Evolutionary conservation across 2,888 invertebrate genomes (phyloP), one percentile per base, ranked within the genome.

Genomic region (Terebella lapidaria): DNA sequence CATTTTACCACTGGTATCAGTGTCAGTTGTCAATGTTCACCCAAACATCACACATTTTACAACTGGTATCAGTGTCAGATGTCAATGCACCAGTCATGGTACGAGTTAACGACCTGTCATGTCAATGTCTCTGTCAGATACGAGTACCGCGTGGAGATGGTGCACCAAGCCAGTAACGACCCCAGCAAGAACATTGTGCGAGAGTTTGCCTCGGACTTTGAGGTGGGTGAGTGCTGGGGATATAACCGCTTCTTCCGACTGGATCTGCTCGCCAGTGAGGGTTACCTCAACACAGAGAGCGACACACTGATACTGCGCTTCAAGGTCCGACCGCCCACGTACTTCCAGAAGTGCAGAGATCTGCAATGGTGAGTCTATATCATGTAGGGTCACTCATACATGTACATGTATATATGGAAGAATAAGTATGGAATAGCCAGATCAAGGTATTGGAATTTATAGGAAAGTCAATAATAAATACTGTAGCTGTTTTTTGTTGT

Each of bases 171-270:
- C 2, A 89, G 90, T 0, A 85, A 88, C 47, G 92, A 92, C 74
- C 72, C 79, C 54, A 80, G 76, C 62, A 82, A 83, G 66, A 94
- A 94, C 77, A 92, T 94, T 67, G 91, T 93, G 26, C 85, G 94
- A 42, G 94, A 94, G 83, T 94, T 94, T 81, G 93, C 94, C 0
- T 93, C 93, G 0, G 94, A 94, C 82, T 94, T 94, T 83, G 94
- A 94, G 82, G 91, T 94, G 53, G 94, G 93, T 47, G 94, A 94
- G 84, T 94, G 94, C 76, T 94, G 94, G 94, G 94, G 94, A 0
- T 94, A 94, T 82, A 94, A 94, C 79, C 84, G 94, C 25, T 94
- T 94, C 83, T 94, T 93, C 82, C 84, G 93, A 45, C 85, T 94
- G 57, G 94, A 94, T 82, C 84, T 93, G 62, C 84, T 94, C 58